phyloP scores from a whole-genome alignment of 2,113 vertebrate genomes.

The Apteryx owenii region DNA sequence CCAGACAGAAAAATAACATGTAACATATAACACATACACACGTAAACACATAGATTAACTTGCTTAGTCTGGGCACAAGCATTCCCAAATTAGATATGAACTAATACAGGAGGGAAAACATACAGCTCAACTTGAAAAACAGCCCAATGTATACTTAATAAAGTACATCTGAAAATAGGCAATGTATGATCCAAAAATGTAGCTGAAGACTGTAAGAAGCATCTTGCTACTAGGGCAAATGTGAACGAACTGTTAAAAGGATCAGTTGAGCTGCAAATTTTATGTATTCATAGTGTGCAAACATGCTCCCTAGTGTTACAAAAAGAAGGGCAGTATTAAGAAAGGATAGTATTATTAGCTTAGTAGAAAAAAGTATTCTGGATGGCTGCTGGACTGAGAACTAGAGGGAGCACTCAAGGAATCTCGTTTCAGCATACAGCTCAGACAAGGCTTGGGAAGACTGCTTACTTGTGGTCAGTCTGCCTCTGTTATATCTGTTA shows the following conservation, averaged over 20 bases:
- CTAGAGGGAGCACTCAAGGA: background rate
- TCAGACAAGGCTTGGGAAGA: background rate
- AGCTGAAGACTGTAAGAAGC: background rate
- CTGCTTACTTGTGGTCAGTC: background rate
- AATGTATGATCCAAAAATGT: background rate
- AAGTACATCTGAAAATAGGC: background rate
- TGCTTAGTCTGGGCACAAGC: background rate
- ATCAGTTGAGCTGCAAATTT: background rate
- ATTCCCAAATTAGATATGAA: background rate
- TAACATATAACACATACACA: background rate
- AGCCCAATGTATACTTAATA: background rate
- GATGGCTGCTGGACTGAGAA: background rate
- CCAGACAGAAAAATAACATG: background rate
- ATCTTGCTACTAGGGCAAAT: background rate
- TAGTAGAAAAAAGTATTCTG: background rate
- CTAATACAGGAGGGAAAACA: accelerated
- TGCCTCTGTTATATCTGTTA: background rate
- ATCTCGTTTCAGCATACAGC: background rate
- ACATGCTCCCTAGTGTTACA: background rate
- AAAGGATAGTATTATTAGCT: background rate
- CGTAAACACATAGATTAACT: background rate
- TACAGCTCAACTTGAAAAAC: background rate
- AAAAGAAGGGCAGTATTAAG: background rate
- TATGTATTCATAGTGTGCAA: background rate
- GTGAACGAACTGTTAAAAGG: background rate